Conservation (phyloP, 2,797 vertebrate species). For the Dendrocincla fuliginosa region DNA sequence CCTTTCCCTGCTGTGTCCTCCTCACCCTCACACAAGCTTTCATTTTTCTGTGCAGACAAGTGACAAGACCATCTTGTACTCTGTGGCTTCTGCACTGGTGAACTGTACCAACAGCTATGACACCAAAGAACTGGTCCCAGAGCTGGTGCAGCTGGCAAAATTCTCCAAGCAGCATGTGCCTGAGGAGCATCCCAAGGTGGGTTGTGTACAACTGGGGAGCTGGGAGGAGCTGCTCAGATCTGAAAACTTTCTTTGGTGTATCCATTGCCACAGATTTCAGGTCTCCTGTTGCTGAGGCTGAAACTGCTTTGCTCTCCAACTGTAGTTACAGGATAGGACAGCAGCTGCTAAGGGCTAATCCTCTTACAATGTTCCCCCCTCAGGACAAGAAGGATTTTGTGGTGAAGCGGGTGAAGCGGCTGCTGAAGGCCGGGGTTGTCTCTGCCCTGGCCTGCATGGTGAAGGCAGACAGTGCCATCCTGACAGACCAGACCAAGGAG, state of each 20-base stretch:
- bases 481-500: slow-evolving; percentile 95
- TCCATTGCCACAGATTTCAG: not conserved
- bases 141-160: slow-evolving; percentile 93
- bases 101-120: slow-evolving; percentile 98
- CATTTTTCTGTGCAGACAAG: slow-evolving; percentile 78
- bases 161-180: slow-evolving; percentile 99
- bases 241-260: not conserved
- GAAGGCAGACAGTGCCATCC: slow-evolving; percentile 88
- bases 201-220: not conserved
- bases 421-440: slow-evolving; percentile 88
- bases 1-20: not conserved
- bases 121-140: slow-evolving; percentile 93
- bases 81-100: slow-evolving; percentile 89
- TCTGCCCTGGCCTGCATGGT: slow-evolving; percentile 94
- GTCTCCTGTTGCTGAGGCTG: not conserved
- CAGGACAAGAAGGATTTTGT: slow-evolving; percentile 98
- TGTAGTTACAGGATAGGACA: not conserved
- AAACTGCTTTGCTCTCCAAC: not conserved
- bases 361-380: not conserved
- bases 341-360: not conserved
- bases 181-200: slow-evolving; percentile 95
- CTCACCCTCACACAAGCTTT: not conserved
- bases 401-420: slow-evolving; percentile 85
- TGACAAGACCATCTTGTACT: slow-evolving; percentile 95
- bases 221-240: not conserved